phyloP scores from a whole-genome alignment of 2,113 vertebrate species.

The Paedocypris sp. region DNA sequence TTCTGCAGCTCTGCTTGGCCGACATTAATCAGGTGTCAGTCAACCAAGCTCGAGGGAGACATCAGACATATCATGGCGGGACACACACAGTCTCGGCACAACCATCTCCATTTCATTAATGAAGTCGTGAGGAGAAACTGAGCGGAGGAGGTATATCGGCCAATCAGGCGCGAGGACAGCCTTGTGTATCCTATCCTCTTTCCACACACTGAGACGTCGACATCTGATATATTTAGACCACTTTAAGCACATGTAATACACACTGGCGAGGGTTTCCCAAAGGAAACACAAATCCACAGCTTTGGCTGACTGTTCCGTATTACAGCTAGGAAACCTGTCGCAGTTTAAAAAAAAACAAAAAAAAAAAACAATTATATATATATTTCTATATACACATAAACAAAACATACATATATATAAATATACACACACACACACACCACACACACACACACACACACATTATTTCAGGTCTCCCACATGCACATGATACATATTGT shows the following conservation, averaged over 20 bases:
- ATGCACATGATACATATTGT: too few species aligned
- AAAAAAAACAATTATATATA: too few species aligned
- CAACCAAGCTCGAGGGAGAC: constrained; percentile 13
- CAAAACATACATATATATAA: too few species aligned
- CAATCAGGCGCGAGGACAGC: constrained; percentile 38
- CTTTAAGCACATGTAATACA: constrained; percentile 2
- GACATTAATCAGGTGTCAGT: background rate
- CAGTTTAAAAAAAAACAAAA: too few species aligned
- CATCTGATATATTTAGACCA: constrained; percentile 30
- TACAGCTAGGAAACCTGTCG: too few species aligned
- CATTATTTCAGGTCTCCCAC: too few species aligned
- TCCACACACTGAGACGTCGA: constrained; percentile 8
- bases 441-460: too few species aligned
- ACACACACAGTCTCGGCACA: constrained; percentile 13
- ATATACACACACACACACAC: too few species aligned
- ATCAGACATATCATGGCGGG: constrained; percentile 6
- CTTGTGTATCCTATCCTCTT: constrained; percentile 28
- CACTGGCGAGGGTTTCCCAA: background rate
- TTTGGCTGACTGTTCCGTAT: background rate
- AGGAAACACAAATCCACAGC: background rate
- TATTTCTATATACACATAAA: too few species aligned
- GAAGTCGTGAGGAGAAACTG: constrained; percentile 8
- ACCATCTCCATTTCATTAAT: constrained; percentile 40
- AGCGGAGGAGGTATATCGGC: constrained; percentile 25
- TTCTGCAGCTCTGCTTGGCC: background rate